Base-by-base conservation (phyloP, 2,113 vertebrate genomes). In the Noctilio leporinus region DNA sequence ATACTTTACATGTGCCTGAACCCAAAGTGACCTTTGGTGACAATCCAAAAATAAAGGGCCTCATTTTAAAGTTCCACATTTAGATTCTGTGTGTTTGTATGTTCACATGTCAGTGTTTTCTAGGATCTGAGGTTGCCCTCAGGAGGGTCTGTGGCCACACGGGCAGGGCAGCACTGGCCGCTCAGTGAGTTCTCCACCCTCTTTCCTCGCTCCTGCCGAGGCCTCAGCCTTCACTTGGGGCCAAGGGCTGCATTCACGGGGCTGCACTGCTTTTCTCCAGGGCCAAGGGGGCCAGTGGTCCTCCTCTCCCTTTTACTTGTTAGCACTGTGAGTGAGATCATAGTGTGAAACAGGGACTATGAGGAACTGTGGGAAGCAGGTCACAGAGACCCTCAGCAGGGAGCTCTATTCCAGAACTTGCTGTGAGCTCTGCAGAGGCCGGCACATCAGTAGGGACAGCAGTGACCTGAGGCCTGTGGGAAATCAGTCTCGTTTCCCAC, bases 11-110 rank as follows among this genome's bases (percentile, higher is more conserved):
- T 11, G 33, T 93, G 47, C 91, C 96, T 91, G 51, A 0, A 12
- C 78, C 55, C 38, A 40, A 22, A 67, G 87, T 64, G 38, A 16
- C 84, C 87, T 92, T 67, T 15, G 10, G 10, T 4, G 3, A 59
- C 51, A 19, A 4, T 40, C 45, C 26, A 40, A 20, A 94, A 97
- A 91, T 97, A 97, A 97, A 97, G 33, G 20, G 24, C 38, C 28
- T 14, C 0, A 1, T 75, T 1, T 40, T 77, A 65, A 28, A 33
- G 8, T 22, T 8, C 22, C 4, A 2, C 4, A 1, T 38, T n/a
- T 17, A n/a, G 24, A 26, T 5, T 53, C 11, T 22, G 9, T 64
- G 26, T 76, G 30, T 64, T 4, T n/a, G 19, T 91, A 35, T 80
- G 40, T 30, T 17, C 47, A 4, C 1, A 0, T 28, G 35, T 15